Conservation (phyloP, 2,113 vertebrate species). For the Otocyon megalotis region DNA sequence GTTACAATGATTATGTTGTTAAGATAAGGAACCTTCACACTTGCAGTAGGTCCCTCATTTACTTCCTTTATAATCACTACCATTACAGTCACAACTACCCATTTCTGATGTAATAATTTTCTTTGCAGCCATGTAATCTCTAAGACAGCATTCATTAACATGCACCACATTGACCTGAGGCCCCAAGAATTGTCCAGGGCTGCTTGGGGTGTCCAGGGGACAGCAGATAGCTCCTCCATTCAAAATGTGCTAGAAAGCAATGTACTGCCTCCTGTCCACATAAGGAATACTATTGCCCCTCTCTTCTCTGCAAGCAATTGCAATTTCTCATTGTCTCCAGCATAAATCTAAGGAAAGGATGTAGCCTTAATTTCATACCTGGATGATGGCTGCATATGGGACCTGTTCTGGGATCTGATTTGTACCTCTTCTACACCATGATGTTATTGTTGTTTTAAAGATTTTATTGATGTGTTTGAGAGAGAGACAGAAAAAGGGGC, state of each 20-base stretch:
- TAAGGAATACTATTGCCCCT: neutral
- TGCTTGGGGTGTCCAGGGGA: neutral
- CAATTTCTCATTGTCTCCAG: neutral
- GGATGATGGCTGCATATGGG: neutral
- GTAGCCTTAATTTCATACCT: neutral
- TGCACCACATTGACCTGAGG: neutral
- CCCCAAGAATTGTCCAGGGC: neutral
- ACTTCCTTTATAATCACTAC: conserved; percentile 37
- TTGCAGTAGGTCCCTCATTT: conserved; percentile 56
- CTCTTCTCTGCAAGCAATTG: conserved; percentile 7
- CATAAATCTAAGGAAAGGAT: neutral
- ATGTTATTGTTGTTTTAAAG: neutral
- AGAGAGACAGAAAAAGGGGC: neutral
- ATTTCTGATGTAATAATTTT: conserved; percentile 53
- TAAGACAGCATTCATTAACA: conserved; percentile 14
- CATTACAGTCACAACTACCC: neutral
- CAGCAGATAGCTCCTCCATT: neutral
- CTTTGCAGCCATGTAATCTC: neutral
- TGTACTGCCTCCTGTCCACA: neutral
- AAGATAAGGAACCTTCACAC: conserved; percentile 56
- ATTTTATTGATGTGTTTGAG: neutral
- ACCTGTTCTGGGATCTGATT: neutral
- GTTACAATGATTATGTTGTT: conserved; percentile 61
- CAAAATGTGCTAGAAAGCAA: neutral
- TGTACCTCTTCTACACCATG: neutral